phyloP scores from a whole-genome alignment of 2,888 invertebrate species.

The Amiota mariae region DNA sequence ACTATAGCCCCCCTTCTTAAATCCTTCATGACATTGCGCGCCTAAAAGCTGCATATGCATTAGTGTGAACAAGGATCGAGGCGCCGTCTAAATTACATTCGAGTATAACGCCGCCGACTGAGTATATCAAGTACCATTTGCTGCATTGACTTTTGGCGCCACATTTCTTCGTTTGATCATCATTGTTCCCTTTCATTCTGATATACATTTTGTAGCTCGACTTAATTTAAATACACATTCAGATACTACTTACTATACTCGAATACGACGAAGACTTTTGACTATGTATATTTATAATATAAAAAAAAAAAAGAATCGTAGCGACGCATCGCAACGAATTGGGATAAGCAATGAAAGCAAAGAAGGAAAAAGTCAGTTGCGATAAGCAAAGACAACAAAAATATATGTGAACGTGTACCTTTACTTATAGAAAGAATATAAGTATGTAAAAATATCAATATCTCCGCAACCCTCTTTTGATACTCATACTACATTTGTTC shows the following conservation, averaged over 20 bases:
- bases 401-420: constrained; percentile 33
- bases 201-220: constrained; percentile 50
- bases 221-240: constrained; percentile 43
- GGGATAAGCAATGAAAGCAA: constrained; percentile 10
- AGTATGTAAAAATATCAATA: no score
- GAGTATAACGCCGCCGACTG: constrained; percentile 36
- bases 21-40: not conserved
- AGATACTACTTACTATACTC: not conserved
- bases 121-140: constrained; percentile 62
- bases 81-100: constrained; percentile 72
- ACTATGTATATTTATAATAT: not conserved
- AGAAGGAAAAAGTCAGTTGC: constrained; percentile 56
- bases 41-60: constrained; percentile 66
- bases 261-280: no score
- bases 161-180: constrained; percentile 53
- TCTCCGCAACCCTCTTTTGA: not conserved
- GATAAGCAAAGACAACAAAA: constrained; percentile 60
- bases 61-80: constrained; percentile 69
- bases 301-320: not conserved
- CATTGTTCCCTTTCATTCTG: constrained; percentile 24
- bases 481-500: not conserved
- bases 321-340: constrained; percentile 19
- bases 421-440: not conserved
- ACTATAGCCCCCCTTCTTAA: not conserved
- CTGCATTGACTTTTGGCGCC: constrained; percentile 60